These are phyloP conservation scores for Poecilia picta DNA, from an alignment of 2,797 vertebrate genomes.

Conservation along the genomic window DNA sequence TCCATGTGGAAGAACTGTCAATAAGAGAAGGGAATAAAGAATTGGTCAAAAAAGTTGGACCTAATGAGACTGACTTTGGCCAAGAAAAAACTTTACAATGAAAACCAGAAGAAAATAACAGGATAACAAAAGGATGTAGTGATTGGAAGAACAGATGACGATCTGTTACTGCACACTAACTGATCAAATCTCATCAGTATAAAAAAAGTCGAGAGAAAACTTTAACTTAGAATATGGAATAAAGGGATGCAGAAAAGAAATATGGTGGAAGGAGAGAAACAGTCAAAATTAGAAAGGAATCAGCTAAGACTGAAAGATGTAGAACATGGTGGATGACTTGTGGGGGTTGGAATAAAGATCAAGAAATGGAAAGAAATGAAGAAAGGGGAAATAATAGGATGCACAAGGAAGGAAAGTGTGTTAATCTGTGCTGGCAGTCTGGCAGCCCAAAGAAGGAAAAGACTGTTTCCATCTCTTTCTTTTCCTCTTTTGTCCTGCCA, in stretches of 20 bases:
- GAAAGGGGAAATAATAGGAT: constrained; percentile 15
- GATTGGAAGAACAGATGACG: neutral
- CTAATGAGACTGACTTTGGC: neutral
- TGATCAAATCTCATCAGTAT: neutral
- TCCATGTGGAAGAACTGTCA: constrained; percentile 6
- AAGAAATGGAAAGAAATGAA: constrained; percentile 26
- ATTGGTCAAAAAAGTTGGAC: neutral
- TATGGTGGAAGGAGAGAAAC: constrained; percentile 1
- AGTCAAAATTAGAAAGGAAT: neutral
- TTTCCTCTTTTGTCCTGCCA: constrained; percentile 46
- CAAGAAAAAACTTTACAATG: neutral
- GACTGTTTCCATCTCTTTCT: constrained; percentile 41
- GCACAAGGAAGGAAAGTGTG: constrained; percentile 39
- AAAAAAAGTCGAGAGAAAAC: neutral
- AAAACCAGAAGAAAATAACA: neutral
- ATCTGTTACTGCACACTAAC: neutral
- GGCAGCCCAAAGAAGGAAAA: constrained; percentile 40
- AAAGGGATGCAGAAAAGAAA: neutral
- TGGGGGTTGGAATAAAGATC: constrained; percentile 5
- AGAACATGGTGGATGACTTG: neutral
- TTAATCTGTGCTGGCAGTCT: constrained; percentile 54
- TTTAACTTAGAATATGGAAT: neutral
- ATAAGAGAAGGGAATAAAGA: neutral
- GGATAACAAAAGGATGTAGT: neutral
- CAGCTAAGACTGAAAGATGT: constrained; percentile 1